phyloP scores from a whole-genome alignment of 1,140 invertebrate genomes.

The Colletes gigas region DNA sequence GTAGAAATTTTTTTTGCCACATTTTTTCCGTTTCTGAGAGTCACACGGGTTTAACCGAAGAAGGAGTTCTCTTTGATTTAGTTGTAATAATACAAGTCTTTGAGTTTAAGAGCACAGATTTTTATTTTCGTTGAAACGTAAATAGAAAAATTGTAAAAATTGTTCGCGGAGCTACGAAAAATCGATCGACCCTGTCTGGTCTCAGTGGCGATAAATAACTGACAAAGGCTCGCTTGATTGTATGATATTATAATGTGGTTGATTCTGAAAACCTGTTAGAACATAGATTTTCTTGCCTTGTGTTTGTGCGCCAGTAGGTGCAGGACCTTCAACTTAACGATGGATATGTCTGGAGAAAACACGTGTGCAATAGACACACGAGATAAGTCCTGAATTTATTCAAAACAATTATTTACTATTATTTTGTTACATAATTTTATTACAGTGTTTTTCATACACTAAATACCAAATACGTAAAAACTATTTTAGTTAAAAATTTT shows the following conservation, averaged over 20 bases:
- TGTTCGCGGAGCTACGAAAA: not conserved
- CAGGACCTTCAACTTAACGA: not conserved
- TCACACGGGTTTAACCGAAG: not conserved
- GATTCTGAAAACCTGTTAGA: conserved; percentile 70
- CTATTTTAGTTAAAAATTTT: too few relatives aligned
- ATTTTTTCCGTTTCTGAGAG: conserved; percentile 38
- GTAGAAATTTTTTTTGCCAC: conserved; percentile 41
- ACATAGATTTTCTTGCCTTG: conserved; percentile 19
- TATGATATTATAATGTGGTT: conserved; percentile 60
- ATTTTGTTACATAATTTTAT: not conserved
- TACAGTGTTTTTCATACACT: not conserved
- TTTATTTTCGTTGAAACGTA: not conserved
- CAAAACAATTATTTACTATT: not conserved
- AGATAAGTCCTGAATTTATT: not conserved
- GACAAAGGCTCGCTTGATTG: conserved; percentile 55
- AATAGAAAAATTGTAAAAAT: not conserved
- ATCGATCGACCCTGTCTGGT: conserved; percentile 39
- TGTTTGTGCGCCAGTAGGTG: conserved; percentile 25
- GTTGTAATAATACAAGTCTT: not conserved
- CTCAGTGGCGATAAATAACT: conserved; percentile 62
- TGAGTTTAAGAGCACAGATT: not conserved
- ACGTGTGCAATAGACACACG: not conserved
- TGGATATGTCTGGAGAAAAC: not conserved
- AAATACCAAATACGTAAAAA: not conserved
- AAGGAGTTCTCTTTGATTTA: not conserved